Evolutionary conservation across 2,797 vertebrate species (phyloP).

Genomic region (Peromyscus nudipes): DNA sequence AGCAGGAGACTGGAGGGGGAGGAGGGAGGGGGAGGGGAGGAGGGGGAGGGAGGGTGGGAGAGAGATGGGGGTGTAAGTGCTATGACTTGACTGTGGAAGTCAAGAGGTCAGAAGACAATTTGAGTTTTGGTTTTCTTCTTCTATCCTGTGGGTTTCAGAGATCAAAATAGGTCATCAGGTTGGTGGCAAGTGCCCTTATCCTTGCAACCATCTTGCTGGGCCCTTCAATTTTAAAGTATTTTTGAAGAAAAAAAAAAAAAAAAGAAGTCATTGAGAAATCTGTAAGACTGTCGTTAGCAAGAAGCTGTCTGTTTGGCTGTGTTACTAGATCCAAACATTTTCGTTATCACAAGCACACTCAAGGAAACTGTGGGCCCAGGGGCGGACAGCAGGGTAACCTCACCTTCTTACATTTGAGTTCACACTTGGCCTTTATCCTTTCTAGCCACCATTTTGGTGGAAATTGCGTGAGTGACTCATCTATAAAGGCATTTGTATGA

Average conservation of each 20-base stretch:
- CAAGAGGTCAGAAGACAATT: not conserved
- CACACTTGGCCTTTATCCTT: constrained; percentile 69
- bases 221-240: not conserved
- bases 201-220: not conserved
- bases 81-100: not conserved
- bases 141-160: not conserved
- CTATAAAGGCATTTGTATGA: constrained; percentile 54
- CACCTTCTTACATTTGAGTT: constrained; percentile 64
- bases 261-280: not conserved
- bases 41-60: too few relatives aligned
- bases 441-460: constrained; percentile 35
- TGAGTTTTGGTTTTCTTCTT: not conserved
- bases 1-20: not conserved
- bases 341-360: not conserved
- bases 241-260: not conserved
- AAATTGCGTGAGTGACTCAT: constrained; percentile 65
- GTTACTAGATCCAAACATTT: not conserved
- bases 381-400: not conserved
- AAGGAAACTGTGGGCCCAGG: not conserved
- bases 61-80: not conserved
- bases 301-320: not conserved
- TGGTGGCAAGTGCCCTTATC: not conserved
- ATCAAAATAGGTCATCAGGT: not conserved
- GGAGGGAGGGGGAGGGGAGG: not conserved
- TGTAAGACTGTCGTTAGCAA: not conserved